These are phyloP conservation scores for Allygus modestus DNA, from an alignment of 2,888 invertebrate genomes.

Conservation along the genomic window DNA sequence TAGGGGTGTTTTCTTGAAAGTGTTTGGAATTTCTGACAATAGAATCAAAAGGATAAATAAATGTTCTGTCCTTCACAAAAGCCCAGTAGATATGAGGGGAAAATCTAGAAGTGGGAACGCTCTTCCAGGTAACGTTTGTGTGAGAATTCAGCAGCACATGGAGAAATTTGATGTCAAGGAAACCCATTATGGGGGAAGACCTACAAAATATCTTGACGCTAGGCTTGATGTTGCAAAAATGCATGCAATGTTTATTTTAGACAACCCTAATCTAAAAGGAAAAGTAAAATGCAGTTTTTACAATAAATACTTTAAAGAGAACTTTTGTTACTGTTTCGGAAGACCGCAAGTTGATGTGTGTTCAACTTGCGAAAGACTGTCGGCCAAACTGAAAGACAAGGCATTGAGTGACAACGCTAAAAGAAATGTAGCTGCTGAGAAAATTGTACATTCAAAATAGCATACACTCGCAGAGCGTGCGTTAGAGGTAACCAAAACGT, in stretches of 20 bases:
- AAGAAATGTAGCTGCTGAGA: slow-evolving; percentile 43
- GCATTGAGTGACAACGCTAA: slow-evolving; percentile 57
- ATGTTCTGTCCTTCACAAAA: slow-evolving; percentile 61
- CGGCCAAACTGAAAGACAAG: slow-evolving; percentile 66
- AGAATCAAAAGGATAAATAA: slow-evolving; percentile 62
- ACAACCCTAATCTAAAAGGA: slow-evolving; percentile 44
- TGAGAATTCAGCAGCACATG: slow-evolving; percentile 56
- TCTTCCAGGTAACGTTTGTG: slow-evolving; percentile 62
- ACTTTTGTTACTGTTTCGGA: slow-evolving; percentile 69
- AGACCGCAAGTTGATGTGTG: slow-evolving; percentile 69
- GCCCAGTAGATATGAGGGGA: slow-evolving; percentile 66
- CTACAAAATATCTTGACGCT: slow-evolving; percentile 68
- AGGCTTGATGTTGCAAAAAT: slow-evolving; percentile 34
- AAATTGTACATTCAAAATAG: slow-evolving; percentile 44
- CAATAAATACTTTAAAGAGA: slow-evolving; percentile 64
- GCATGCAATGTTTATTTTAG: slow-evolving; percentile 45
- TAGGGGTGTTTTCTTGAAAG: slow-evolving; percentile 59
- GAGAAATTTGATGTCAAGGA: slow-evolving; percentile 63
- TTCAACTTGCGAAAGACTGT: slow-evolving; percentile 67
- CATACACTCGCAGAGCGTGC: no score
- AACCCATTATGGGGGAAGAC: slow-evolving; percentile 67
- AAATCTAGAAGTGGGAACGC: slow-evolving; percentile 65
- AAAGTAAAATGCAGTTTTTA: slow-evolving; percentile 58
- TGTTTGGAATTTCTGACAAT: slow-evolving; percentile 62
- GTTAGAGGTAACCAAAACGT: no score